These are phyloP conservation scores for Corynorhinus townsendii DNA, from an alignment of 2,113 vertebrate species.

Conservation along the genomic window DNA sequence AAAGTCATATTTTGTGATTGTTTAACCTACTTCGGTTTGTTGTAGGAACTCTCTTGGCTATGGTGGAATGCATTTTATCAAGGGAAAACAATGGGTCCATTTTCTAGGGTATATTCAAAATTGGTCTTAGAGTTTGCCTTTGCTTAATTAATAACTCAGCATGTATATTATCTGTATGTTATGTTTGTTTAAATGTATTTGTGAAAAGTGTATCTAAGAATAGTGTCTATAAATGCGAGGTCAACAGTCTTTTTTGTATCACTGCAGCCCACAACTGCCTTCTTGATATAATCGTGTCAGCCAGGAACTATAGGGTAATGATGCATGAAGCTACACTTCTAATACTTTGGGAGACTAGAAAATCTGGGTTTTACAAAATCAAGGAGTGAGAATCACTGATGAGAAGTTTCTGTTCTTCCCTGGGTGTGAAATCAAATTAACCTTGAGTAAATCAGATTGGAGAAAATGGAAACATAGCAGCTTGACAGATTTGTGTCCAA, in stretches of 20 bases:
- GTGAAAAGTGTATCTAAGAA: neutral
- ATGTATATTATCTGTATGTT: neutral
- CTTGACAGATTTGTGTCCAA: conserved; percentile 38
- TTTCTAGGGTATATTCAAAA: neutral
- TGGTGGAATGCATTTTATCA: neutral
- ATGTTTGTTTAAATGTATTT: neutral
- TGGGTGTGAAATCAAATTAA: conserved; percentile 53
- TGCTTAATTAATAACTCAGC: conserved; percentile 6
- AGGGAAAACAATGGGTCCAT: neutral
- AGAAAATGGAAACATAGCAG: conserved; percentile 34
- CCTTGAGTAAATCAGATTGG: conserved; percentile 41
- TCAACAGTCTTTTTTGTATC: neutral
- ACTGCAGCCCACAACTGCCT: neutral
- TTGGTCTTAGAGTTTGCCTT: neutral
- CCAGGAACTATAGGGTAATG: neutral
- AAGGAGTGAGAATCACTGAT: conserved; percentile 11
- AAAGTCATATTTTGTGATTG: neutral
- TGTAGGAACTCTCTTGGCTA: neutral
- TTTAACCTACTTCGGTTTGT: neutral
- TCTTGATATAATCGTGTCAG: neutral
- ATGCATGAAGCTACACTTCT: neutral
- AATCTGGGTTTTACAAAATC: neutral
- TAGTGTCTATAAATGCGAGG: neutral
- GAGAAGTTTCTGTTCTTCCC: conserved; percentile 15
- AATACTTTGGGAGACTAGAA: neutral